Evolutionary conservation across 2,888 invertebrate genomes (phyloP).

Genomic region (Chromoteleia sp.): DNA sequence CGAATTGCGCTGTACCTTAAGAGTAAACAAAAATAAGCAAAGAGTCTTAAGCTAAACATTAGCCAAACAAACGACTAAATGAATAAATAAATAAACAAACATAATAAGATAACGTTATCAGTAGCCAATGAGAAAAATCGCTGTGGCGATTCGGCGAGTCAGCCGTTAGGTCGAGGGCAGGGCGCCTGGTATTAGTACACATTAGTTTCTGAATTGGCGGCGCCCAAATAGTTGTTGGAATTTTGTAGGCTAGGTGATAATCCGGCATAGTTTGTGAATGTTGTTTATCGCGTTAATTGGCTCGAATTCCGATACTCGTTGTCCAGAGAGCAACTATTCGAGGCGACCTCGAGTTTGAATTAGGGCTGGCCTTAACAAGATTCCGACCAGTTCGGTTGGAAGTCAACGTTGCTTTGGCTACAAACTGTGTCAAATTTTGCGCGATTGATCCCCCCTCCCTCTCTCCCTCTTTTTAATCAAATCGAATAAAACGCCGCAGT

Average conservation of each 20-base stretch:
- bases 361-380: constrained; percentile 34
- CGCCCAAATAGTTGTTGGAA: constrained; percentile 83
- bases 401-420: constrained; percentile 16
- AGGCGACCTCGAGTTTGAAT: constrained; percentile 28
- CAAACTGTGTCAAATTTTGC: constrained; percentile 57
- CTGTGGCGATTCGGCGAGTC: constrained; percentile 67
- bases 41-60: no score
- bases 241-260: constrained; percentile 81
- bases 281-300: constrained; percentile 75
- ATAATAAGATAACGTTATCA: no score
- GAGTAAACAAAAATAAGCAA: no score
- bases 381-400: constrained; percentile 1
- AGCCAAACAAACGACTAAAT: no score
- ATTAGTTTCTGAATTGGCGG: constrained; percentile 80
- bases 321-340: constrained; percentile 51
- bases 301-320: constrained; percentile 63
- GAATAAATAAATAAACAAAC: no score
- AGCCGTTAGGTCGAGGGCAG: constrained; percentile 78
- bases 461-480: constrained; percentile 40
- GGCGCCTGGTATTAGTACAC: constrained; percentile 84
- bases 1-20: no score
- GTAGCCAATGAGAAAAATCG: neutral
- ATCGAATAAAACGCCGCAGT: constrained; percentile 20
- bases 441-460: constrained; percentile 17
- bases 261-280: constrained; percentile 81